These are phyloP conservation scores for Acleris literana DNA, from an alignment of 2,888 invertebrate species.

Conservation along the genomic window DNA sequence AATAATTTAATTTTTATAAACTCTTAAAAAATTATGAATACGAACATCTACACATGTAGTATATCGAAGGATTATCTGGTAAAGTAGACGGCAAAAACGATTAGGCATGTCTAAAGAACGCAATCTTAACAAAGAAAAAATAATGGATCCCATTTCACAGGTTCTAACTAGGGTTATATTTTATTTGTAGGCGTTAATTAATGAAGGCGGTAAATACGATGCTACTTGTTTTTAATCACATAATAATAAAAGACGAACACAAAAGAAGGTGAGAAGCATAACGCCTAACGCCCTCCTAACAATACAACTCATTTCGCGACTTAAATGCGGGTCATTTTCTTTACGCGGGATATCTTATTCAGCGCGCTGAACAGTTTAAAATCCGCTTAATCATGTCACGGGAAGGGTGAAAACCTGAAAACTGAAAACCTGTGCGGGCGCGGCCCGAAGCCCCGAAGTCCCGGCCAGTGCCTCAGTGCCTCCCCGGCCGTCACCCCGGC, in stretches of 20 bases:
- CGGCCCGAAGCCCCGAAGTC: slow-evolving; percentile 16
- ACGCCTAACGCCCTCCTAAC: background rate
- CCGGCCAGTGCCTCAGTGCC: slow-evolving; percentile 38
- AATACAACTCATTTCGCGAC: slow-evolving; percentile 1
- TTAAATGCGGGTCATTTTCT: slow-evolving; percentile 12
- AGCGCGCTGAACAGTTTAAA: slow-evolving; percentile 31
- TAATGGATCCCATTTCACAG: no score
- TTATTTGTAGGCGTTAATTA: no score
- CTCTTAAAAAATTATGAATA: no score
- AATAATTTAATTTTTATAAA: no score
- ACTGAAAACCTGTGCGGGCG: slow-evolving; percentile 25
- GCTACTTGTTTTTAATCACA: background rate
- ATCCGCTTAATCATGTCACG: slow-evolving; percentile 42
- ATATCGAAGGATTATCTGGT: no score
- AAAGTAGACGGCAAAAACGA: no score
- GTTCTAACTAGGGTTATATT: no score
- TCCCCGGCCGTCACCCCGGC: slow-evolving; percentile 38
- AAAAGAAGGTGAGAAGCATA: background rate
- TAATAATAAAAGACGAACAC: background rate
- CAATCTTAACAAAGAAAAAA: no score
- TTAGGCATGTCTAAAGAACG: no score
- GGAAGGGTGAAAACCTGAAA: slow-evolving; percentile 7
- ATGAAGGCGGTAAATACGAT: no score
- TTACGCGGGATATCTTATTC: slow-evolving; percentile 18
- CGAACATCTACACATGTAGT: no score